A percentile compares a stretch with the other conserved stretches of the same genome.
These are phyloP conservation scores for Lasioglossum vierecki DNA, from an alignment of 2,888 invertebrate genomes.

Conservation along the genomic window DNA sequence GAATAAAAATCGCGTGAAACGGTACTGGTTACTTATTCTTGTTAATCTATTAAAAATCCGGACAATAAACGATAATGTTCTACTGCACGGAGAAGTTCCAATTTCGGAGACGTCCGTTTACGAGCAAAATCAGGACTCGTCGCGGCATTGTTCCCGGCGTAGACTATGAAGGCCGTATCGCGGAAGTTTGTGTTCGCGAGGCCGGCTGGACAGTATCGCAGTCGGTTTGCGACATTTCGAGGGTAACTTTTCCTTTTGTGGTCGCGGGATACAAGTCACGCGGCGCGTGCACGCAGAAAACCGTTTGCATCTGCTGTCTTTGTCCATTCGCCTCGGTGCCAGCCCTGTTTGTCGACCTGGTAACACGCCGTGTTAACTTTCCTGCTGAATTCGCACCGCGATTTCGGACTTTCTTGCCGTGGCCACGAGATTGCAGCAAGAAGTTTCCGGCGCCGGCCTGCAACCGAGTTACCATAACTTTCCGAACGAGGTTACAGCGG, in stretches of 20 bases:
- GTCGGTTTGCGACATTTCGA: conserved; percentile 54
- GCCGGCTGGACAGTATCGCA: neutral
- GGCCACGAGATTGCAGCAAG: conserved; percentile 3
- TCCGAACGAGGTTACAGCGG: neutral
- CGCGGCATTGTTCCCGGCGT: conserved; percentile 47
- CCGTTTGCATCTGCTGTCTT: neutral
- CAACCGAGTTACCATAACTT: conserved; percentile 7
- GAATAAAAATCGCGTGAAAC: neutral
- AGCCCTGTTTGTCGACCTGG: neutral
- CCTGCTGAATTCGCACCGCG: conserved; percentile 8
- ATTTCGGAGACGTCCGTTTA: conserved; percentile 12
- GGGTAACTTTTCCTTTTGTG: conserved; percentile 63
- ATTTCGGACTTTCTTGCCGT: conserved; percentile 17
- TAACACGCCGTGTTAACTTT: conserved; percentile 22
- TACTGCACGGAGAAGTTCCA: conserved; percentile 27
- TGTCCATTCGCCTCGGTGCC: neutral
- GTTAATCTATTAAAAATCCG: neutral
- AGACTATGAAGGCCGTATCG: neutral
- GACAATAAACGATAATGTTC: neutral
- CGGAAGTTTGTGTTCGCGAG: neutral
- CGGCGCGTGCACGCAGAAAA: conserved; percentile 19
- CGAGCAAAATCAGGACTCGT: conserved; percentile 38
- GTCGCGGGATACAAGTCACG: neutral
- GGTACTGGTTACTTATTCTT: no score
- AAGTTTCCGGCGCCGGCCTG: neutral